phyloP scores from a whole-genome alignment of 2,113 vertebrate species.

The Todiramphus saurophagus region DNA sequence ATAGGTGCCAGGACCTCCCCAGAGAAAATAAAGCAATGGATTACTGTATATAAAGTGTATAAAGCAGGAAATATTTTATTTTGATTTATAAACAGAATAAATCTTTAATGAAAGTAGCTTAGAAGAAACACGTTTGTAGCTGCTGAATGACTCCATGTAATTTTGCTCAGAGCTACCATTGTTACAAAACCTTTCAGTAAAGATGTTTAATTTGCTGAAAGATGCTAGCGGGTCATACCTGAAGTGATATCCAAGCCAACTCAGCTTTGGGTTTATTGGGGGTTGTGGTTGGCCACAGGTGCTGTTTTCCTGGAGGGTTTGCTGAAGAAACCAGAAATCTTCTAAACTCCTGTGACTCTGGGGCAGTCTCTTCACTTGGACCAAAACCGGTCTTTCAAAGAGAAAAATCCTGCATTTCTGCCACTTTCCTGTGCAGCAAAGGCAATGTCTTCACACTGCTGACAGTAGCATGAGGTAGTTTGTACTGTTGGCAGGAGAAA shows the following conservation, averaged over 20 bases:
- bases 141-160: neutral
- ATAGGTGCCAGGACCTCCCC: neutral
- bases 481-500: slow-evolving; percentile 29
- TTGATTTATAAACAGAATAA: neutral
- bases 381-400: neutral
- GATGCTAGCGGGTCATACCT: neutral
- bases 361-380: neutral
- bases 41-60: neutral
- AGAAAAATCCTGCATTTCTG: neutral
- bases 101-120: neutral
- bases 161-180: neutral
- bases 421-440: neutral
- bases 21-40: neutral
- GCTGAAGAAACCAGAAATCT: neutral
- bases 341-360: neutral
- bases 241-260: neutral
- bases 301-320: neutral
- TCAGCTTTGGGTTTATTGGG: neutral
- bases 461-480: neutral
- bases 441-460: neutral
- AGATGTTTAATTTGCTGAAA: slow-evolving; percentile 11
- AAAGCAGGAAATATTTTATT: slow-evolving; percentile 13
- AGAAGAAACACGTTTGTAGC: neutral
- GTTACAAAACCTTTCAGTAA: neutral
- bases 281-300: neutral